A percentile compares a stretch with the other conserved stretches of the same genome.
Conservation (phyloP, 1,140 invertebrate genomes). For the Apis mellifera region Amel_HAv3.1 CM009935.2:6736501-6737000, state of each 20-base stretch:
- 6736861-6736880: background rate
- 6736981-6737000: background rate
- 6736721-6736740: background rate
- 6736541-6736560: too few species aligned
- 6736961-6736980: background rate
- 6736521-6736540: background rate
- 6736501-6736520: too few species aligned
- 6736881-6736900: background rate
- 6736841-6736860: background rate
- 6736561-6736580: background rate
- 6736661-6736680: background rate
- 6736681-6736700: background rate
- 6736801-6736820: background rate
- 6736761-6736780: background rate
- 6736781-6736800: background rate
- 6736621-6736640: slow-evolving; percentile 12
- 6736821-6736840: background rate
- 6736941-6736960: background rate
- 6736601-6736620: background rate
- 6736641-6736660: background rate
- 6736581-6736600: background rate
- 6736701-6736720: background rate
- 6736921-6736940: background rate
- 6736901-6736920: too few species aligned
- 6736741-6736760: background rate